Evolutionary conservation across 1,140 invertebrate genomes (phyloP), one percentile per base, ranked within the genome.

Genomic region (Ostrea edulis): DNA sequence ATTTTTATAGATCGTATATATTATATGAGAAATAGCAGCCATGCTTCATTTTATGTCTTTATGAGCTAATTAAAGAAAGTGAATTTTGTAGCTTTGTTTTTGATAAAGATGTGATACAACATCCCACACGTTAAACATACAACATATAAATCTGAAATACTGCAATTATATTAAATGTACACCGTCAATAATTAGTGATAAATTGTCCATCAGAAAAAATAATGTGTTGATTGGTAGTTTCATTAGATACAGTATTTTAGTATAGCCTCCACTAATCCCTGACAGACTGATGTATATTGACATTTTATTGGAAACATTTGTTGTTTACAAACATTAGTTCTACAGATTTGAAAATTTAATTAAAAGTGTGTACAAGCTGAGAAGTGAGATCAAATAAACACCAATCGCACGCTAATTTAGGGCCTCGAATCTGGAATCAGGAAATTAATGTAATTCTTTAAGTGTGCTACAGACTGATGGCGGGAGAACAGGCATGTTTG

Each of bases 261-360:
- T n/a, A n/a, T n/a, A n/a, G n/a, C 55, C 17, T 20, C 9, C 17
- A 62, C 14, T 62, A 62, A 29, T 14, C 9, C 11, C 11, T 2
- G 29, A 77, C 68, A 14, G 7, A 35, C 29, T 29, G 68, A 35
- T 77, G 68, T 77, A 35, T 11, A 29, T 77, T 25, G 17, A 35
- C 55, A 44, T 22, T 77, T 77, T 77, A 77, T 77, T 77, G 68
- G 25, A 77, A 77, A 77, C 29, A 77, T 25, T 77, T 35, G 12
- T 77, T 14, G 29, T 35, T 77, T 29, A 77, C 8, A 29, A 44
- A 44, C 25, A 8, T 14, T 77, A 12, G 25, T 77, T 77, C 25
- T 25, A 77, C 25, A 14, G 68, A 25, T 77, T 71, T 29, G 5
- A 71, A 71, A 22, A 71, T 58, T 77, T 22, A 25, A 25, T 62